Base-by-base conservation (phyloP, 2,888 invertebrate species). In the Masnerella sp. region DNA sequence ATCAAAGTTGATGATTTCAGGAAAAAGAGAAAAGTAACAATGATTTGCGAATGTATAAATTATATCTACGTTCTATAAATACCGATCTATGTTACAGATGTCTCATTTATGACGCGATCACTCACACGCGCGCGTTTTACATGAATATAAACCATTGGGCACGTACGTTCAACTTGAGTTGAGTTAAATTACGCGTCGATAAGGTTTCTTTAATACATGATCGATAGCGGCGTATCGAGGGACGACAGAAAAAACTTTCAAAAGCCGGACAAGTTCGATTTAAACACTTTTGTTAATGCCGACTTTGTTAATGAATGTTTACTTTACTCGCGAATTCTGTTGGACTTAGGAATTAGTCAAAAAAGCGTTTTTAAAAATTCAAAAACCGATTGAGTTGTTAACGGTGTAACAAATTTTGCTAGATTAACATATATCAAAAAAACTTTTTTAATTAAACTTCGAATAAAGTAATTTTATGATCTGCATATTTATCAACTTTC, bases 131-230 rank as follows among this genome's bases (percentile, higher is more conserved):
- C 12, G 8, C 8, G 30, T 65, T 56, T 18, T 32, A 17, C 32
- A 49, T 38, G 25, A 20, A 42, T 45, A 52, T 58, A 49, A 45
- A 69, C 69, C 59, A 77, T 72, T 70, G 69, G 54, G 51, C 59
- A 47, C 74, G 74, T 58, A 59, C 59, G 49, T 67, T 67, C 67
- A 58, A 67, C 56, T 76, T 76, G 78, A 47, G 47, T 61, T 52
- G 69, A 76, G 78, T 81, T 79, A 75, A 77, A 72, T 61, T 62
- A 74, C 71, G 76, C 79, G 77, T 67, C 58, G 62, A 62, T 82
- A 82, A 49, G 83, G 83, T 78, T 84, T 83, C 84, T 75, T 78
- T 81, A 83, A 81, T 82, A 78, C 79, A 82, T 84, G 82, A 83
- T 84, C 84, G 78, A 84, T 84, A 84, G 78, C 70, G 69, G 52